Evolutionary conservation across 2,888 invertebrate species (phyloP), one percentile per base, ranked within the genome.

Genomic region (Dichetophora obliterata): DNA sequence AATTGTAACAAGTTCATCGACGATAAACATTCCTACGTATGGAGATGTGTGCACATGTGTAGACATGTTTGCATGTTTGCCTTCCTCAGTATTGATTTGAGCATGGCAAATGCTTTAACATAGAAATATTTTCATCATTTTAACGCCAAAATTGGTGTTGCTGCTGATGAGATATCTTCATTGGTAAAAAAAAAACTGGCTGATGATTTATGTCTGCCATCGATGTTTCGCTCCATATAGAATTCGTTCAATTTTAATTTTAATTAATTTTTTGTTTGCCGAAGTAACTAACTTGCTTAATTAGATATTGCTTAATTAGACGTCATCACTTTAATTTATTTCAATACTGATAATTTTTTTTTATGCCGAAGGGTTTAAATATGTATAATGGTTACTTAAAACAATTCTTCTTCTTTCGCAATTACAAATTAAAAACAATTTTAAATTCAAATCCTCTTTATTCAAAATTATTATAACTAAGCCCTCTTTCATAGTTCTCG

Each of bases 1-100:
- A 77, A 77, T 73, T 22, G 68, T 73, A 73, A 68, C 77, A 68
- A 77, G 59, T 57, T 65, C 66, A 66, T 68, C 68, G 50, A 14
- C n/a, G 1, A 24, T 63, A 61, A 19, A 14, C 14, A 73, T 37
- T 34, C 8, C 27, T 34, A 37, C 43, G 4, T 37, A 59, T 22
- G n/a, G n/a, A 5, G 19, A 66, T n/a, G 31, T 65, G 19, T 34
- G 31, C 66, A 43, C 22, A 16, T 22, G 37, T n/a, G 22, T 66
- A 34, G n/a, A 11, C 34, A 19, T 34, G 22, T 43, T 4, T 37
- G 43, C 19, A 22, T 63, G 66, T 66, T 5, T 43, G 34, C 19
- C 8, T 37, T 65, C 1, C 19, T 65, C 34, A 57, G 22, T 57
- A 24, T 57, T 8, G 37, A 8, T 6, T 8, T n/a, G n/a, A 37